phyloP scores from a whole-genome alignment of 2,797 vertebrate genomes.

The Gobio occitaniae region DNA sequence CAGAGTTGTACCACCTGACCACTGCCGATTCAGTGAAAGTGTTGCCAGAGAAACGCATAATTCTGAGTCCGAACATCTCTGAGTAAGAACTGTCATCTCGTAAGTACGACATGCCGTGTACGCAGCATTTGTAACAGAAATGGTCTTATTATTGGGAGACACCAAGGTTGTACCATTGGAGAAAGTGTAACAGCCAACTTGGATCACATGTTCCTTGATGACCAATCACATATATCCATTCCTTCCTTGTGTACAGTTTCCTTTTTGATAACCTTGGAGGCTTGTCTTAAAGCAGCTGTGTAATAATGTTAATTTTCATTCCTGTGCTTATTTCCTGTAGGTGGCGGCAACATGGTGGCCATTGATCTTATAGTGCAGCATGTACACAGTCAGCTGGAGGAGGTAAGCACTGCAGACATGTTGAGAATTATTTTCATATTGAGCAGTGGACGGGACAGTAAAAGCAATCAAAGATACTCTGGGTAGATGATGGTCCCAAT shows the following conservation, averaged over 20 bases:
- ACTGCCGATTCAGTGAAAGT: too few relatives aligned
- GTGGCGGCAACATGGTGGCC: slow-evolving; percentile 94
- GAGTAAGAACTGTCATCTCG: too few relatives aligned
- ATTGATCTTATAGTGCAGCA: slow-evolving; percentile 98
- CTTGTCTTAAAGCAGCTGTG: neutral
- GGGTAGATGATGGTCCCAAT: neutral
- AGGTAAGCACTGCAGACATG: slow-evolving; percentile 77
- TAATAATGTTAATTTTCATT: neutral
- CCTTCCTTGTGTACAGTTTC: neutral
- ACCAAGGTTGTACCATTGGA: neutral
- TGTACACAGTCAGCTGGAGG: slow-evolving; percentile 97
- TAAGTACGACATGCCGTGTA: too few relatives aligned
- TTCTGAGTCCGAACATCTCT: too few relatives aligned
- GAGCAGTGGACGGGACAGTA: neutral
- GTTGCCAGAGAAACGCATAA: too few relatives aligned
- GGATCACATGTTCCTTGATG: neutral
- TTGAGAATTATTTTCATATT: neutral
- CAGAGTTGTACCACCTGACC: too few relatives aligned
- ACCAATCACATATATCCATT: neutral
- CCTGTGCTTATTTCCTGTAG: slow-evolving; percentile 69
- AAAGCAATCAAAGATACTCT: neutral
- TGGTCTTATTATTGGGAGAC: too few relatives aligned
- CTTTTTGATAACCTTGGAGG: neutral
- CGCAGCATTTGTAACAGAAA: too few relatives aligned
- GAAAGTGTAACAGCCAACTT: neutral